phyloP scores from a whole-genome alignment of 2,113 vertebrate species.

The Otocyon megalotis region DNA sequence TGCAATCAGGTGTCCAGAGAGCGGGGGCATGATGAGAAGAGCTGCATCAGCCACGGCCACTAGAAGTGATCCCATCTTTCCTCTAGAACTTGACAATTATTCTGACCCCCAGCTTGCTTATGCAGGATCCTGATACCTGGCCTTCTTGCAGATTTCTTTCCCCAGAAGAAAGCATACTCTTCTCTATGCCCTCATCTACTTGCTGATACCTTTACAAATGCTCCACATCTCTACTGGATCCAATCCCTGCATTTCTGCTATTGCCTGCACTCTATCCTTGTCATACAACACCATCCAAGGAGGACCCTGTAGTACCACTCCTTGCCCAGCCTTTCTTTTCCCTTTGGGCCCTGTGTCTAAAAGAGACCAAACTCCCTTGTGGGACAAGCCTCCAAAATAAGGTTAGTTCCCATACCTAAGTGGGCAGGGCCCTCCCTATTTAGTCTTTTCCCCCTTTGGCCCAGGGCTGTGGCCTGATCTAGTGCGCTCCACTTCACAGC shows the following conservation, averaged over 20 bases:
- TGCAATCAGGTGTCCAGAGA: neutral
- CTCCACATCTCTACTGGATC: neutral
- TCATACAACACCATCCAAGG: neutral
- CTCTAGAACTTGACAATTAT: neutral
- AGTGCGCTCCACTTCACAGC: neutral
- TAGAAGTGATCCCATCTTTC: neutral
- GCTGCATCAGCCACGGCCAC: neutral
- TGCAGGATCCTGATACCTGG: neutral
- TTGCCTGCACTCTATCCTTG: neutral
- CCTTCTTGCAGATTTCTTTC: neutral
- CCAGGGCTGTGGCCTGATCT: neutral
- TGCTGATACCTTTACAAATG: neutral
- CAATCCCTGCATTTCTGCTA: neutral
- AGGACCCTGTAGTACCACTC: neutral
- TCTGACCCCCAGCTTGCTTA: neutral
- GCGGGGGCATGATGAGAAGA: neutral
- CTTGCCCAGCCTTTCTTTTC: neutral
- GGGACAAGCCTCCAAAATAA: neutral
- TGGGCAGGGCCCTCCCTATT: neutral
- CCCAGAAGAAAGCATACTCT: neutral
- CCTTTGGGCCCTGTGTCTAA: neutral
- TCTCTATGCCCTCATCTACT: neutral
- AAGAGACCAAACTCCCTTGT: neutral
- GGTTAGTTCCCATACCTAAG: neutral
- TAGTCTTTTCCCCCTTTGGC: neutral